Evolutionary conservation across 2,113 vertebrate species (phyloP).

Genomic region (Aplodontia rufa): DNA sequence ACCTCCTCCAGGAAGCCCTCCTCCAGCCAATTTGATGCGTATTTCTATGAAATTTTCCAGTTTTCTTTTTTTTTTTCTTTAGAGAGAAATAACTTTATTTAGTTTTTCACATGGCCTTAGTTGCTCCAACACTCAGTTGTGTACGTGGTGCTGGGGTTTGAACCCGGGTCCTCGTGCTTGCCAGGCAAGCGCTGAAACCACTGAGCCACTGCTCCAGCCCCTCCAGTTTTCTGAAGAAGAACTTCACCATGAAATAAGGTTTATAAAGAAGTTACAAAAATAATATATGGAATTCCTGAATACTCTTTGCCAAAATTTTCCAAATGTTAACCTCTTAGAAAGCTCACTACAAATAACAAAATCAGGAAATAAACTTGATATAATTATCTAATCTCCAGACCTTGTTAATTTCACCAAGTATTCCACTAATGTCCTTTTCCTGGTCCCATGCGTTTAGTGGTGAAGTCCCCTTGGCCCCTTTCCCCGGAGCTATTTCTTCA

Average conservation of each 20-base stretch:
- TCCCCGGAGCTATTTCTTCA: background rate
- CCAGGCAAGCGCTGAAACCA: too few species aligned
- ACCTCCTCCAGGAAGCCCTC: background rate
- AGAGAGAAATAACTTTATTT: too few species aligned
- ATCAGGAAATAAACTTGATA: conserved; percentile 7
- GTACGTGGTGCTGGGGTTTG: too few species aligned
- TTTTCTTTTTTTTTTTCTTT: too few species aligned
- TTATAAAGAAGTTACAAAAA: conserved; percentile 26
- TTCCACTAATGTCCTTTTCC: background rate
- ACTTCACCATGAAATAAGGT: conserved; percentile 31
- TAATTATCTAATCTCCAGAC: background rate
- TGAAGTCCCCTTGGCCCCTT: background rate
- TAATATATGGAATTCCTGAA: background rate
- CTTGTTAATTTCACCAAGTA: background rate
- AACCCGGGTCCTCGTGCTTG: too few species aligned
- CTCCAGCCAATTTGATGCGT: background rate
- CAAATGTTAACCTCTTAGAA: background rate
- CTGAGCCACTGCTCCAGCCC: too few species aligned
- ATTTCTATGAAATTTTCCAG: background rate
- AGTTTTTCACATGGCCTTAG: too few species aligned
- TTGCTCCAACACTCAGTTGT: too few species aligned
- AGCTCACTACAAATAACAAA: background rate
- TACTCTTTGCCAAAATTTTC: background rate
- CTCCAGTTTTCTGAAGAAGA: too few species aligned
- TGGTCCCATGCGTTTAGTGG: background rate